Evolutionary conservation across 1,140 invertebrate genomes (phyloP).

Genomic region (Procambarus clarkii): DNA sequence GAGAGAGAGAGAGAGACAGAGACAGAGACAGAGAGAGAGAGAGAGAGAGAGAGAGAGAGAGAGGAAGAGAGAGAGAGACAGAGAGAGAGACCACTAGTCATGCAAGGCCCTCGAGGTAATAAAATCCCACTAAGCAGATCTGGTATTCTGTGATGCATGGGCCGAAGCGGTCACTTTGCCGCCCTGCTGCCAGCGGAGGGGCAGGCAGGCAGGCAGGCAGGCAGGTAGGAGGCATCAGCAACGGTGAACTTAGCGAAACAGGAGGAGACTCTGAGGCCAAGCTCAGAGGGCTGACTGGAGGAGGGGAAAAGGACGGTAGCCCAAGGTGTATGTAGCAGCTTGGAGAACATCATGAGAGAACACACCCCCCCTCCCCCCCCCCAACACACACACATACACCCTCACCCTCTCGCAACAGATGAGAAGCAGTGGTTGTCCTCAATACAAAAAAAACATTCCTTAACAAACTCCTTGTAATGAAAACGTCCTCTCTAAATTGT

Average conservation of each 20-base stretch:
- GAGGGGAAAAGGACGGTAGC: background rate
- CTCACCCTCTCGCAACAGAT: too few species aligned
- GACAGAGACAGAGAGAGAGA: constrained; percentile 7
- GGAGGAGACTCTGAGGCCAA: background rate
- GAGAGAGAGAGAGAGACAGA: background rate
- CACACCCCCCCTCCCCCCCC: too few species aligned
- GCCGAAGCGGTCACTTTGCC: too few species aligned
- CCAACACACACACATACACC: too few species aligned
- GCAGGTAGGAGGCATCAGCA: too few species aligned
- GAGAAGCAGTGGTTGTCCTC: background rate
- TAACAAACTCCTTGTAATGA: background rate
- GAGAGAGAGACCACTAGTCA: constrained; percentile 2
- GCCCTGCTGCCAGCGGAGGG: too few species aligned
- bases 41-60: constrained; percentile 25
- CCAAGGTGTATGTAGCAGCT: too few species aligned
- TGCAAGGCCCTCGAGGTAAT: too few species aligned
- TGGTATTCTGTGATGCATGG: constrained; percentile 3
- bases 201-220: too few species aligned
- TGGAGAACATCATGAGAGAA: background rate
- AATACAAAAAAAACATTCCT: background rate
- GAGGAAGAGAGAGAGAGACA: constrained; percentile 7
- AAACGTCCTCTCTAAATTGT: background rate
- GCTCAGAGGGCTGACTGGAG: background rate
- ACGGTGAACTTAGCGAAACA: too few species aligned
- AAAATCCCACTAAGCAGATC: background rate